A percentile compares a stretch with the other conserved stretches of the same genome.
These are phyloP conservation scores for Taxidea taxus DNA, from an alignment of 2,113 vertebrate genomes.

Conservation along the genomic window DNA sequence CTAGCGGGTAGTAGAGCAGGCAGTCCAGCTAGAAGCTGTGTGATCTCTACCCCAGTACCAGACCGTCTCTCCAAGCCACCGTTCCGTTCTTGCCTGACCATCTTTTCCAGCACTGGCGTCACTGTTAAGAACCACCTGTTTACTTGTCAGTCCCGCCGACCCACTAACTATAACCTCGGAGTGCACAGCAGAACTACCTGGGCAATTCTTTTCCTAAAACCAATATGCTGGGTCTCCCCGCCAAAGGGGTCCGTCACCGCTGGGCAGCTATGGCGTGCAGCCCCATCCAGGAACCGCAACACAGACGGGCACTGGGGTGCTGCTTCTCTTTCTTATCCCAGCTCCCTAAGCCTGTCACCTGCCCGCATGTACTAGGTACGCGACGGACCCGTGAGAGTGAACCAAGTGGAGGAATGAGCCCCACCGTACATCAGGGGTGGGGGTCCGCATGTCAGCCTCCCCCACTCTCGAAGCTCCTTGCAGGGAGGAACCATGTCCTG, in stretches of 20 bases:
- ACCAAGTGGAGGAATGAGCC: neutral
- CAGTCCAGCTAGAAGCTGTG: neutral
- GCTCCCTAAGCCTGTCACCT: neutral
- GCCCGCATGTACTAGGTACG: neutral
- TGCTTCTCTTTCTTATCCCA: neutral
- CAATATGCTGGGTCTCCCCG: neutral
- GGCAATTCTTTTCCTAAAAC: neutral
- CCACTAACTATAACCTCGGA: neutral
- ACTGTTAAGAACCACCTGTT: neutral
- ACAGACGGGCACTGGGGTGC: rapidly evolving
- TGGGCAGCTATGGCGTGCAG: neutral
- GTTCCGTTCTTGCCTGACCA: neutral
- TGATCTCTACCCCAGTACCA: neutral
- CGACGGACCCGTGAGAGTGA: neutral
- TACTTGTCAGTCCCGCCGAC: neutral
- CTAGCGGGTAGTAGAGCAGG: neutral
- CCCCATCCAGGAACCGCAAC: neutral
- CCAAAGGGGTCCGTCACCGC: neutral
- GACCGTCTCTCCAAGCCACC: neutral
- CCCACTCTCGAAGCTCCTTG: neutral
- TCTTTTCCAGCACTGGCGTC: neutral
- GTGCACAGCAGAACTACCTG: neutral
- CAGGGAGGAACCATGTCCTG: neutral
- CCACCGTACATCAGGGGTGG: rapidly evolving
- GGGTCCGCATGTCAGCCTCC: too few relatives aligned